These are phyloP conservation scores for Leucozona laternaria DNA, from an alignment of 2,888 invertebrate species.

Conservation along the genomic window DNA sequence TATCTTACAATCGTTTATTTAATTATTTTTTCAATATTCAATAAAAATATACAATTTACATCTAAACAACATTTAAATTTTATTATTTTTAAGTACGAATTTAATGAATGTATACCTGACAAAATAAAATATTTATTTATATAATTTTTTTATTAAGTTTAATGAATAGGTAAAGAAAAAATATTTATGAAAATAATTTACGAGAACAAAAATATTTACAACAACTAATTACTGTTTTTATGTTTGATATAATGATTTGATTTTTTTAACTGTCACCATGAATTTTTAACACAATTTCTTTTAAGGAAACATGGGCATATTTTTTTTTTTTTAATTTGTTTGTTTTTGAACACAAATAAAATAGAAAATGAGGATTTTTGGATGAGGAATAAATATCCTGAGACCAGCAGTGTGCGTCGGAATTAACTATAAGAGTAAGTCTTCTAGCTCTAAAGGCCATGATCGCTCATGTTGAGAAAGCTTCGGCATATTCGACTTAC, in stretches of 20 bases:
- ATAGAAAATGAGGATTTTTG: constrained; percentile 39
- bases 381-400: constrained; percentile 67
- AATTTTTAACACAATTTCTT: constrained; percentile 19
- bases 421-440: constrained; percentile 47
- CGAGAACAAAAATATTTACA: constrained; percentile 9
- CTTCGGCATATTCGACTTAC: constrained; percentile 88
- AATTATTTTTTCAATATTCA: constrained; percentile 40
- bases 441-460: constrained; percentile 84
- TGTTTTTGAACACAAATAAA: constrained; percentile 27
- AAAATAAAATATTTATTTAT: constrained; percentile 29
- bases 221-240: constrained; percentile 4
- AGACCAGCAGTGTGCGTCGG: constrained; percentile 70
- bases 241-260: constrained; percentile 9
- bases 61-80: constrained; percentile 76
- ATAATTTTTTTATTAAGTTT: not conserved
- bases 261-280: constrained; percentile 66
- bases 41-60: constrained; percentile 75
- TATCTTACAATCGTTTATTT: constrained; percentile 81
- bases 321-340: not conserved
- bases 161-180: constrained; percentile 16
- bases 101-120: constrained; percentile 72
- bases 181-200: constrained; percentile 37
- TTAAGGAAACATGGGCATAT: constrained; percentile 53
- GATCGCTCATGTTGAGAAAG: constrained; percentile 87
- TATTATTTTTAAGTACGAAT: constrained; percentile 77